Base-by-base conservation (phyloP, 2,113 vertebrate species). In the Hemicordylus capensis region DNA sequence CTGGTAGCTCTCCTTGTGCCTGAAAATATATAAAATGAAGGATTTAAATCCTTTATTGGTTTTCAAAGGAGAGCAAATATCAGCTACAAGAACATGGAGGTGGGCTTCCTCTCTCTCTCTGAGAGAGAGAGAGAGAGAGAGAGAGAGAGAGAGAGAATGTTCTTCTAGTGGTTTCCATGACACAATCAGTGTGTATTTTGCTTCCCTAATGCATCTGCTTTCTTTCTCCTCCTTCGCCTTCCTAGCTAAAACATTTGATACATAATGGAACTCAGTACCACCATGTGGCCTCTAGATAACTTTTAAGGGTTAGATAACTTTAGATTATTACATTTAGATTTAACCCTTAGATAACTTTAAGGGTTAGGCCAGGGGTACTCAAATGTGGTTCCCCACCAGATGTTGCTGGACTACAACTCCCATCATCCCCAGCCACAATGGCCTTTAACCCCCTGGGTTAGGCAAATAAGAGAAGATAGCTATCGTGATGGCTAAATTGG, bases 41-140 rank as follows among this genome's bases (percentile, higher is more conserved):
- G 39, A 44, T 77, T 42, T 61, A 24, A 80, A 51, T 67, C 20
- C 44, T 37, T 48, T 80, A 67, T 51, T 67, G 61, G 67, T 48
- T 80, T 80, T 80, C 61, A 80, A 67, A 80, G 78, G 17, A 59
- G 34, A 82, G 67, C 67, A 82, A 82, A 82, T 82, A 73, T 46
- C 54, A 59, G 37, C 67, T 58, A 56, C 37, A 59, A n/a, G 28
- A 72, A n/a, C 44, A 39, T n/a, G 19, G 80, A 59, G 34, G 31
- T 42, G n/a, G 44, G 17, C 22, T 72, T 58, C 8, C 44, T 34
- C 37, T 34, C 20, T 44, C 51, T 15, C 12, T 10, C 51, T 15
- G 51, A 54, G 51, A 54, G 51, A 54, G 51, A 54, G 51, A 54
- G 51, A 54, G 51, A 54, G 51, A 54, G 51, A 54, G 51, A 54